These are phyloP conservation scores for Tragelaphus buxtoni DNA, from an alignment of 2,113 vertebrate species.

Conservation along the genomic window DNA sequence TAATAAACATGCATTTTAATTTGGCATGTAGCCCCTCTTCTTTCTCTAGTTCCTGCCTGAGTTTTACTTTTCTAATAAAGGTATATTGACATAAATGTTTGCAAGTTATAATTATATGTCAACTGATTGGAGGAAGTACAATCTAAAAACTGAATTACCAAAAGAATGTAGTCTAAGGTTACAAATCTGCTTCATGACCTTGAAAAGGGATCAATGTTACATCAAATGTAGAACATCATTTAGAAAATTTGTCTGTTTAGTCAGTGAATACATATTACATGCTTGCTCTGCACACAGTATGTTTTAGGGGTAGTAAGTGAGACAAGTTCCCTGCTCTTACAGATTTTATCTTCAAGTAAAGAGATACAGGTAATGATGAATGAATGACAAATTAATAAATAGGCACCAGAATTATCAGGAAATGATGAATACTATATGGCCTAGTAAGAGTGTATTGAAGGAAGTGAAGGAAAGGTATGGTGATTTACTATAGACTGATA, in stretches of 20 bases:
- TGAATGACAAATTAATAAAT: neutral
- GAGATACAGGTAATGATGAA: neutral
- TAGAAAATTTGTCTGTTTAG: neutral
- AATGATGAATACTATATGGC: neutral
- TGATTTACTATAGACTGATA: neutral
- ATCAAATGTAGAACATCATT: neutral
- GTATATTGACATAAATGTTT: neutral
- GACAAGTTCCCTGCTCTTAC: neutral
- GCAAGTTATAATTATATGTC: neutral
- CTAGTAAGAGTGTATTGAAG: neutral
- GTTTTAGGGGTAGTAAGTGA: neutral
- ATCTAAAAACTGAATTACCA: neutral
- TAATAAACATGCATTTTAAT: constrained; percentile 17
- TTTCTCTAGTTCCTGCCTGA: neutral
- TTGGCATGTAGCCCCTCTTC: accelerated
- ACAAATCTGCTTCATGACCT: neutral
- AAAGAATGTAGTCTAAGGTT: neutral
- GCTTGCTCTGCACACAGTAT: accelerated
- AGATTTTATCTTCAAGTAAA: neutral
- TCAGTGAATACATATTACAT: neutral
- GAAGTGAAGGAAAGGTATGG: neutral
- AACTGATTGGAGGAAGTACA: neutral
- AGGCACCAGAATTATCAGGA: neutral
- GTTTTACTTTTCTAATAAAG: neutral
- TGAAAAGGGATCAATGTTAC: neutral